A percentile compares a stretch with the other conserved stretches of the same genome.
phyloP scores from a whole-genome alignment of 2,797 vertebrate genomes.

The Amblyraja radiata region DNA sequence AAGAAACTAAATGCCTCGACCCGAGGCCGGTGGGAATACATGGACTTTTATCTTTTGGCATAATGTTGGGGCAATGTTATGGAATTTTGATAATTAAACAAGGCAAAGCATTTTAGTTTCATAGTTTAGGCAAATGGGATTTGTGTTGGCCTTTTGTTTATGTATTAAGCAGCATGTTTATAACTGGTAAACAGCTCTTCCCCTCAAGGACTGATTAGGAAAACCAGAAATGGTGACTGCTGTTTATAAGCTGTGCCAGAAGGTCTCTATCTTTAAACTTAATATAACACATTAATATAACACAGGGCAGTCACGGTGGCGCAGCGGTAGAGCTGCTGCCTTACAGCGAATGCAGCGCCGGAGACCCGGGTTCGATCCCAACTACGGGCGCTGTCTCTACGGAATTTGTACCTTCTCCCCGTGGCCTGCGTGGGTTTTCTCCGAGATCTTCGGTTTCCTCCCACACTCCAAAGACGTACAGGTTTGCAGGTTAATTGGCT shows the following conservation, averaged over 20 bases:
- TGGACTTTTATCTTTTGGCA: conserved; percentile 54
- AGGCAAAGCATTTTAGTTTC: conserved; percentile 61
- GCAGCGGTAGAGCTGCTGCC: too few species aligned
- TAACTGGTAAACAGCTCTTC: conserved; percentile 72
- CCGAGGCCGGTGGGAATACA: conserved; percentile 48
- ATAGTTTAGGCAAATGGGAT: conserved; percentile 70
- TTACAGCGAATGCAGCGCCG: too few species aligned
- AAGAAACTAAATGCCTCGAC: conserved; percentile 45
- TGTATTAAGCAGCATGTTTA: conserved; percentile 55
- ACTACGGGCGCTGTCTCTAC: too few species aligned
- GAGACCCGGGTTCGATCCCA: too few species aligned
- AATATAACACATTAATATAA: conserved; percentile 47
- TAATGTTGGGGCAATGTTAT: conserved; percentile 49
- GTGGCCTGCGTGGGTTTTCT: too few species aligned
- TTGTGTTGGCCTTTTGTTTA: conserved; percentile 52
- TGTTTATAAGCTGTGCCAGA: conserved; percentile 70
- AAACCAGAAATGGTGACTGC: conserved; percentile 74
- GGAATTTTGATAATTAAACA: conserved; percentile 65
- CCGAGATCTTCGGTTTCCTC: too few species aligned
- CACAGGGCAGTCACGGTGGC: too few species aligned
- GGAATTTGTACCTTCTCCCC: too few species aligned
- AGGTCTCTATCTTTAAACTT: conserved; percentile 54
- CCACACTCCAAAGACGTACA: too few species aligned
- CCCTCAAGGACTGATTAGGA: conserved; percentile 67
- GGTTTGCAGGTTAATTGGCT: too few species aligned